Evolutionary conservation across 2,888 invertebrate genomes (phyloP), one percentile per base, ranked within the genome.

Genomic region (Dermolepida albohirtum): DNA sequence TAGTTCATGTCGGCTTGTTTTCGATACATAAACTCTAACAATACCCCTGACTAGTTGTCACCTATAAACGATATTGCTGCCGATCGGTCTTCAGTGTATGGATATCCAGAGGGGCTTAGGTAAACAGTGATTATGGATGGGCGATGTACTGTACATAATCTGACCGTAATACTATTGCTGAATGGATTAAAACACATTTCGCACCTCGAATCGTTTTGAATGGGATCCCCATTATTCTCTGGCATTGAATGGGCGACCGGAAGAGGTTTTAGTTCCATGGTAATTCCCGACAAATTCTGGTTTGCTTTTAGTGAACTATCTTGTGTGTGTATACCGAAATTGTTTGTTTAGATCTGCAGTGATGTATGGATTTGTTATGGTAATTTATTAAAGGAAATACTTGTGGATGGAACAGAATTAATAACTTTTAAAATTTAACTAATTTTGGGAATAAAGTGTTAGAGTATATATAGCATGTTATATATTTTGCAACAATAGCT

Each of bases 91-190:
- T 44, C 44, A 29, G 22, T 29, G 44, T 59, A 57, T 49, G 49
- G 57, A 40, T 50, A 66, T 50, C 66, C 59, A 59, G 47, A 59
- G 66, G 76, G 76, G 75, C 77, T 81, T 80, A 81, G 79, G 81
- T 81, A 81, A 83, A 83, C 82, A 83, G 70, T 79, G 77, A 80
- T 83, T 83, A 80, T 83, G 74, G 74, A 73, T 73, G 76, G 77
- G 78, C 80, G 80, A 80, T 79, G 80, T 77, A 75, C 78, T 78
- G 80, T 78, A 72, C 73, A 73, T 81, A 83, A 81, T 80, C 81
- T 78, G 39, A 71, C 49, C 74, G 78, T 80, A 81, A 81, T 81
- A 73, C 81, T 77, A 78, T 78, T 77, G 75, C 77, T 73, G 76
- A 74, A 74, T 74, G 80, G 80, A 80, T 80, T 78, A 81, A 77